phyloP scores from a whole-genome alignment of 2,888 invertebrate genomes.

The Hydroisotoma schaefferi region DNA sequence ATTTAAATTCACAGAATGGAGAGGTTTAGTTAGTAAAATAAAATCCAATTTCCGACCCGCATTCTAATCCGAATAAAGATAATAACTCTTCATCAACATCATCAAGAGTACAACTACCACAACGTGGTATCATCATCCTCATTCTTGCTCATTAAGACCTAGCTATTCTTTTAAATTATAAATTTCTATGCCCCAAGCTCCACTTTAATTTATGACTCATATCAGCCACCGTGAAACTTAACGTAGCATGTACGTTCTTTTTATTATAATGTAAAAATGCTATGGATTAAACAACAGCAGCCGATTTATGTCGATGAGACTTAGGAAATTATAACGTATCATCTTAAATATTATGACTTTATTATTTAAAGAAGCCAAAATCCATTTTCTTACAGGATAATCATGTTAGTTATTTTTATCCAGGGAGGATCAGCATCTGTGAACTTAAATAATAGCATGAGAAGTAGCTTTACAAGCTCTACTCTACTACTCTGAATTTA shows the following conservation, averaged over 20 bases:
- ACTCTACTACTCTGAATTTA: too few relatives aligned
- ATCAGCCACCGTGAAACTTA: neutral
- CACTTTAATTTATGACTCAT: neutral
- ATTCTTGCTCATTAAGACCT: constrained; percentile 8
- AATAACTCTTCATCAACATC: too few relatives aligned
- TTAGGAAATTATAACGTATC: neutral
- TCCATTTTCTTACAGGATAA: constrained; percentile 12
- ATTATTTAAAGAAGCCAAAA: constrained; percentile 18
- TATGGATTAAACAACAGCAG: too few relatives aligned
- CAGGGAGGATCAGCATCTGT: constrained; percentile 1
- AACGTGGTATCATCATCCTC: neutral
- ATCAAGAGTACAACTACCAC: too few relatives aligned
- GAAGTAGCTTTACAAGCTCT: too few relatives aligned
- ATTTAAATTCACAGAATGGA: too few relatives aligned
- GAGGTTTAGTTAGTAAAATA: neutral
- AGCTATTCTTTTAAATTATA: neutral
- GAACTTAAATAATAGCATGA: too few relatives aligned
- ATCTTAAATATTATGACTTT: constrained; percentile 15
- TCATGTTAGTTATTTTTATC: constrained; percentile 18
- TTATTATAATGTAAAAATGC: too few relatives aligned
- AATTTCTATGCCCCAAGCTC: neutral
- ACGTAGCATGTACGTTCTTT: too few relatives aligned
- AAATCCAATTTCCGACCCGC: too few relatives aligned
- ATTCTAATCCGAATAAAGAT: too few relatives aligned
- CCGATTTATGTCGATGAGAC: neutral